A percentile compares a stretch with the other conserved stretches of the same genome.
Conservation (phyloP, 2,888 invertebrate genomes). For the Blastobasis adustella region DNA sequence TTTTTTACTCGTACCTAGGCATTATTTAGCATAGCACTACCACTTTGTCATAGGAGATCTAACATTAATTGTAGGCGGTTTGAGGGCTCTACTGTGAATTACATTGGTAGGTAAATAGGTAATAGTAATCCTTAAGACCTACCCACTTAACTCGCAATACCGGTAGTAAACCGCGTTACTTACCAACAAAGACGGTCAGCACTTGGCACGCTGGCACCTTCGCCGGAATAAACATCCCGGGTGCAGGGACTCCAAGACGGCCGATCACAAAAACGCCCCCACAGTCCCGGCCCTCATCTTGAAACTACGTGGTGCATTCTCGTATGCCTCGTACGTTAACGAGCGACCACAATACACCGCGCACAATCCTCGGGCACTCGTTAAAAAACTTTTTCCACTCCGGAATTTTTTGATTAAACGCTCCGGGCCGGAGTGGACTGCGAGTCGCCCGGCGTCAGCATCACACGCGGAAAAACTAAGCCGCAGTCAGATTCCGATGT, state of each 20-base stretch:
- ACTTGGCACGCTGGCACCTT: conserved; percentile 35
- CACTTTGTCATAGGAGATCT: no score
- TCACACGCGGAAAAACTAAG: conserved; percentile 3
- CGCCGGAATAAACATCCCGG: conserved; percentile 34
- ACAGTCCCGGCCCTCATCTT: conserved; percentile 27
- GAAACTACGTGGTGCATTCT: conserved; percentile 32
- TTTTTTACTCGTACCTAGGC: no score
- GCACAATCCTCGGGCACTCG: conserved; percentile 39
- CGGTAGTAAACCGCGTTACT: conserved; percentile 18
- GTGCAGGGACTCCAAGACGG: conserved; percentile 8
- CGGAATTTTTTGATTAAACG: conserved; percentile 9
- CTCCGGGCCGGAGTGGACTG: not conserved
- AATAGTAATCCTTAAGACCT: no score
- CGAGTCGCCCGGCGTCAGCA: conserved; percentile 9
- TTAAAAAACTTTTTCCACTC: conserved; percentile 27
- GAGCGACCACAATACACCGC: conserved; percentile 32
- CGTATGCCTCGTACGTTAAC: conserved; percentile 15
- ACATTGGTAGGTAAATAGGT: no score
- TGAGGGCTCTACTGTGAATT: no score
- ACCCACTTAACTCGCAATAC: no score
- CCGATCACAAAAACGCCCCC: conserved; percentile 20
- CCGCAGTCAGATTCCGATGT: conserved; percentile 5
- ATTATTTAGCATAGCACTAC: no score
- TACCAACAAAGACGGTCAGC: conserved; percentile 51
- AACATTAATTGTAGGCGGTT: no score